Conservation (phyloP, 2,113 vertebrate genomes). For the Catagonus wagneri region DNA sequence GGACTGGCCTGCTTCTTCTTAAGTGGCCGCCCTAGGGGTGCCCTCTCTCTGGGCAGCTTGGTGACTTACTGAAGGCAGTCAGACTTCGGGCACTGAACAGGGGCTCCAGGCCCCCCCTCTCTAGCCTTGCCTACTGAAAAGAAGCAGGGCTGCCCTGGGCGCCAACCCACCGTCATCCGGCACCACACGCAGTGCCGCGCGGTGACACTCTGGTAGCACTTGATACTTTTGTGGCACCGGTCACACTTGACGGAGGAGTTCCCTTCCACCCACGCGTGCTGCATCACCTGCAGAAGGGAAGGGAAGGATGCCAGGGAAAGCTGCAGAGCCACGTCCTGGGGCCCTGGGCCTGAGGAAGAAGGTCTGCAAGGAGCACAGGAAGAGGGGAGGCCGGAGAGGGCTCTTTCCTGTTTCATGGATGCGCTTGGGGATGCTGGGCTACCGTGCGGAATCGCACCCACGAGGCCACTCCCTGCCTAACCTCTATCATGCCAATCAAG, state of each 20-base stretch:
- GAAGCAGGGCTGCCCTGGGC: neutral
- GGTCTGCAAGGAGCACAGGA: neutral
- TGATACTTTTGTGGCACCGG: constrained; percentile 96
- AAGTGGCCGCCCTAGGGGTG: neutral
- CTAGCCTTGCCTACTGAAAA: neutral
- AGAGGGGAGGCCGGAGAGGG: neutral
- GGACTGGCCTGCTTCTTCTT: neutral
- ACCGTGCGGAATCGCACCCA: neutral
- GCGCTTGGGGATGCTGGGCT: neutral
- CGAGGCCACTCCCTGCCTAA: neutral
- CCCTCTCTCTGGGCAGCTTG: neutral
- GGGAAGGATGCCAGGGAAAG: constrained; percentile 64
- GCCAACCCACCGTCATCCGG: constrained; percentile 93
- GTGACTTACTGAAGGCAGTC: neutral
- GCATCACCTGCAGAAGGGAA: constrained; percentile 91
- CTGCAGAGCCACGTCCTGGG: neutral
- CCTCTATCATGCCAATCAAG: neutral
- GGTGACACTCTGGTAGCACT: constrained; percentile 96
- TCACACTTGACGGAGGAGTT: constrained; percentile 96
- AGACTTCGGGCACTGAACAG: neutral
- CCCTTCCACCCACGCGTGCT: constrained; percentile 97
- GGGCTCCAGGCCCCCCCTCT: neutral
- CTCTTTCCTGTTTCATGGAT: neutral
- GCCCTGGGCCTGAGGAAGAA: neutral
- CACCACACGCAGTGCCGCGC: constrained; percentile 98